Conservation (phyloP, 2,888 invertebrate species). For the Diarsia dahlii region DNA sequence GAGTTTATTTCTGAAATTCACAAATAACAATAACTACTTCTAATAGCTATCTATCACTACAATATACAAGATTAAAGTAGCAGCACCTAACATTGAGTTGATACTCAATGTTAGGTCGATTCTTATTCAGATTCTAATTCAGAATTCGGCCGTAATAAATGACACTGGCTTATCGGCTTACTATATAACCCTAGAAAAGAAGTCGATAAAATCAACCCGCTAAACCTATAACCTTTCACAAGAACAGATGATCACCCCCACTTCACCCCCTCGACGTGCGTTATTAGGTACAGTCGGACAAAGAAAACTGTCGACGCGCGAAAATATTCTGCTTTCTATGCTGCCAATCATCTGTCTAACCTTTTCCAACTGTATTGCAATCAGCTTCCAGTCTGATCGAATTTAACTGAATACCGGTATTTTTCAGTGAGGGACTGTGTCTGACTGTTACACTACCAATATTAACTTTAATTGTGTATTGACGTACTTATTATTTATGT, state of each 20-base stretch:
- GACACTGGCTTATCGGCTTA: constrained; percentile 18
- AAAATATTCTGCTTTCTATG: background rate
- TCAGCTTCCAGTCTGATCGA: background rate
- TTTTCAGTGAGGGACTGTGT: background rate
- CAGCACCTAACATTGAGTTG: background rate
- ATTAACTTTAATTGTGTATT: background rate
- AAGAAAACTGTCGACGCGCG: background rate
- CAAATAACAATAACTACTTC: background rate
- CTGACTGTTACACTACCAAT: background rate
- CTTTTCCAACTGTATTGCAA: background rate
- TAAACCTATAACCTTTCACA: constrained; percentile 41
- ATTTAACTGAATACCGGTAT: background rate
- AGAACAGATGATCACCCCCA: constrained; percentile 44
- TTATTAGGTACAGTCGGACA: constrained; percentile 31
- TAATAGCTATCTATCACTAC: background rate
- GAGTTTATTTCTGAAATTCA: background rate
- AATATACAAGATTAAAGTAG: background rate
- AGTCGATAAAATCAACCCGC: constrained; percentile 47
- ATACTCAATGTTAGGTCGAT: no score
- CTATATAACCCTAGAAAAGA: constrained; percentile 25
- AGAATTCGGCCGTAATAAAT: background rate
- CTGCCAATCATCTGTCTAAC: background rate
- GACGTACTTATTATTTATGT: no score
- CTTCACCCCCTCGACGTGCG: constrained; percentile 21
- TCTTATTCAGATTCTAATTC: background rate